These are phyloP conservation scores for Saccostrea glomerata DNA, from an alignment of 1,140 invertebrate genomes.

Conservation along the genomic window DNA sequence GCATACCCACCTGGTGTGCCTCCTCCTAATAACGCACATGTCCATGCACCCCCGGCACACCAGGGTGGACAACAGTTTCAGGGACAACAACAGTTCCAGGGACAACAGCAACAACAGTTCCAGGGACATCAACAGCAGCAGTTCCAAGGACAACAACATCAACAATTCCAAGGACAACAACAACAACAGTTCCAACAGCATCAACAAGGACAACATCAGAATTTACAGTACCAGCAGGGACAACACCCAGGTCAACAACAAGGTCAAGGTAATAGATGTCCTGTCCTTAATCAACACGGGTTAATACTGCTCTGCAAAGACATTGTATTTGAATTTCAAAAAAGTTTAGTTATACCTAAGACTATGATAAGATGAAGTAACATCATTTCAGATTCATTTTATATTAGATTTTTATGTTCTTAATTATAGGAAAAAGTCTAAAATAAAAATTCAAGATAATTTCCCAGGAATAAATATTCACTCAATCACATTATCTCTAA, in stretches of 20 bases:
- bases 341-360: no score
- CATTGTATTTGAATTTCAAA: no score
- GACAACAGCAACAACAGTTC: background rate
- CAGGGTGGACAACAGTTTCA: constrained; percentile 50
- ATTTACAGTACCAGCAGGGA: constrained; percentile 35
- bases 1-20: constrained; percentile 56
- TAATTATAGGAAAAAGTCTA: no score
- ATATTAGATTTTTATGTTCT: no score
- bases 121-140: constrained; percentile 27
- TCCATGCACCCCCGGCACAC: constrained; percentile 33
- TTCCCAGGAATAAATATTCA: no score
- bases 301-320: no score
- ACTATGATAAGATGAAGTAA: no score
- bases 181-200: constrained; percentile 45
- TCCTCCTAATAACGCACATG: constrained; percentile 52
- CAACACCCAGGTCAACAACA: constrained; percentile 49
- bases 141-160: background rate
- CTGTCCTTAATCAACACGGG: background rate
- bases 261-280: constrained; percentile 26
- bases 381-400: no score
- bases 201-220: constrained; percentile 46
- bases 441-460: no score
- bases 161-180: constrained; percentile 47
- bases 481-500: no score
- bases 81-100: constrained; percentile 11